Evolutionary conservation across 2,113 vertebrate genomes (phyloP), one percentile per base, ranked within the genome.

Genomic region (Hepsetus odoe): DNA sequence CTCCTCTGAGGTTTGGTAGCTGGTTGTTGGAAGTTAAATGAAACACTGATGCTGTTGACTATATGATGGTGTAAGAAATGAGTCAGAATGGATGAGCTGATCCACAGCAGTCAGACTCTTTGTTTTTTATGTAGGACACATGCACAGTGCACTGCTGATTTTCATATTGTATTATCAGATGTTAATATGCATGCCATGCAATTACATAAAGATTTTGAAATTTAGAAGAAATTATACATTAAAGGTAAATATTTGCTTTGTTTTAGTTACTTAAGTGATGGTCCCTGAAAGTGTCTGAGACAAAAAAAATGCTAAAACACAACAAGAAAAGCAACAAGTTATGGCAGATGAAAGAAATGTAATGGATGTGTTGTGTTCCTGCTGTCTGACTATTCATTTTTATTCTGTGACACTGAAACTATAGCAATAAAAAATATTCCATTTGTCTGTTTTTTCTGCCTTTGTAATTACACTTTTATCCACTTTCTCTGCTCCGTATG

Each of bases 391-490:
- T 30, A 38, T 0, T 35, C 14, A 72, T 65, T 42, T 55, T 32
- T 65, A 72, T 20, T 44, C 24, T 49, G 69, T 40, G 20, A 53
- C 53, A 72, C 51, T 78, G 59, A 53, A 55, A 35, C 5, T 40
- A 55, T 26, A 64, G 44, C 33, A 53, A 55, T 42, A 3, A 32
- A n/a, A 65, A 65, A 40, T 77, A 69, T 33, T n/a, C 10, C 2
- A 32, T 89, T 85, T 83, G 61, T 82, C 76, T 83, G 59, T 87
- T 77, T 83, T 87, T 74, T 59, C 5, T 77, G 28, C n/a, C 24
- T 32, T 22, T 46, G 42, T 3, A 5, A 18, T 8, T 8, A 53
- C n/a, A 53, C 9, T 10, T 22, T 76, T 61, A 20, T 33, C 6
- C 56, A 33, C 51, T 68, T 12, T 0, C 74, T 81, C 71, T 68